Evolutionary conservation across 2,113 vertebrate genomes (phyloP).

Genomic region (Calidris pygmaea): DNA sequence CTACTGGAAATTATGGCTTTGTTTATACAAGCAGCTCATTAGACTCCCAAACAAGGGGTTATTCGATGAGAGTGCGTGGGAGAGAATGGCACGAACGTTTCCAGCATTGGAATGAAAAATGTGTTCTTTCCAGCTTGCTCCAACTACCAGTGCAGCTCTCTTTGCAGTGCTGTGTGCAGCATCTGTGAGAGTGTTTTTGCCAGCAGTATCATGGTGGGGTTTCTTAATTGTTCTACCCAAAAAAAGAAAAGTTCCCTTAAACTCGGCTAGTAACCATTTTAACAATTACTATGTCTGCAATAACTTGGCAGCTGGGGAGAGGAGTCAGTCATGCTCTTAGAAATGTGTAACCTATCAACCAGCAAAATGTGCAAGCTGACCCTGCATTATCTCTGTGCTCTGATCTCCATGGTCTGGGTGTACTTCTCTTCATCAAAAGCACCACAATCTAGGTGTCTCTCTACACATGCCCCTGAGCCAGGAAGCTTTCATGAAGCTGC

Average conservation of each 20-base stretch:
- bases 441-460: not conserved
- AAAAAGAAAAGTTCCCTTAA: not conserved
- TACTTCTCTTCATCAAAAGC: not conserved
- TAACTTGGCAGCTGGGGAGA: not conserved
- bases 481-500: not conserved
- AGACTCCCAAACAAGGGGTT: not conserved
- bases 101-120: not conserved
- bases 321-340: not conserved
- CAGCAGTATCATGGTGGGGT: not conserved
- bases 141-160: not conserved
- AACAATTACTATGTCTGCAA: not conserved
- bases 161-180: not conserved
- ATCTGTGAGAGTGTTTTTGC: not conserved
- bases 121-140: not conserved
- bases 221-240: not conserved
- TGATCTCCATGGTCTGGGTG: not conserved
- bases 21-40: not conserved
- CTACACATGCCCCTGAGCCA: rapidly evolving
- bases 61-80: not conserved
- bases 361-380: not conserved
- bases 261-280: not conserved
- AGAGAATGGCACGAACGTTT: not conserved
- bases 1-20: not conserved
- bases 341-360: not conserved
- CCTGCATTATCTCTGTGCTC: not conserved